A percentile compares a stretch with the other conserved stretches of the same genome.
Conservation (phyloP, 2,797 vertebrate genomes). For the Onychomys leucogaster region DNA sequence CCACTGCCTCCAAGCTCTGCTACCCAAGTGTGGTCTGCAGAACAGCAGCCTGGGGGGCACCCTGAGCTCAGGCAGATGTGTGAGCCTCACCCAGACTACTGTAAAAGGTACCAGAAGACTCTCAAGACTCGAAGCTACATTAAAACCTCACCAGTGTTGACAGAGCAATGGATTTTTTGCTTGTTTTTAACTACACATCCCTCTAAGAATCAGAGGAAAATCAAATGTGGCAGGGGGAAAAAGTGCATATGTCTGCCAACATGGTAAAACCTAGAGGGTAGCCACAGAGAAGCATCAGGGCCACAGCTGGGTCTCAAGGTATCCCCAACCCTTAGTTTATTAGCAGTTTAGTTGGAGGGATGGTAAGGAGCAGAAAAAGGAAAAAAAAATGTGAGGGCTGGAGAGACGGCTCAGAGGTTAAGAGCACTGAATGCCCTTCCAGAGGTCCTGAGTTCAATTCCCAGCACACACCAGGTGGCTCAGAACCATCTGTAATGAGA, state of each 20-base stretch:
- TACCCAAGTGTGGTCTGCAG: neutral
- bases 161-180: neutral
- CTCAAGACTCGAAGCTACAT: neutral
- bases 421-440: too few species aligned
- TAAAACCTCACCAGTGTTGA: neutral
- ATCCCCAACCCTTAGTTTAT: neutral
- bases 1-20: neutral
- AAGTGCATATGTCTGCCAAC: neutral
- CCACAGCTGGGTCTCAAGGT: neutral
- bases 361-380: neutral
- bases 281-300: neutral
- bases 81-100: neutral
- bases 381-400: too few species aligned
- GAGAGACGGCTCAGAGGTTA: too few species aligned
- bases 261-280: neutral
- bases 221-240: too few species aligned
- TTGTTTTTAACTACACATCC: neutral
- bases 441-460: too few species aligned
- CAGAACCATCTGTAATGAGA: too few species aligned
- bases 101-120: neutral
- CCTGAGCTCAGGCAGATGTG: neutral
- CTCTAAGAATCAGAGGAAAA: conserved; percentile 18
- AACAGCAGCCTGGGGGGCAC: neutral
- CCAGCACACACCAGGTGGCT: too few species aligned
- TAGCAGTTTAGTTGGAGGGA: neutral